Conservation (phyloP, 2,888 invertebrate species). For the Eristalis tenax region DNA sequence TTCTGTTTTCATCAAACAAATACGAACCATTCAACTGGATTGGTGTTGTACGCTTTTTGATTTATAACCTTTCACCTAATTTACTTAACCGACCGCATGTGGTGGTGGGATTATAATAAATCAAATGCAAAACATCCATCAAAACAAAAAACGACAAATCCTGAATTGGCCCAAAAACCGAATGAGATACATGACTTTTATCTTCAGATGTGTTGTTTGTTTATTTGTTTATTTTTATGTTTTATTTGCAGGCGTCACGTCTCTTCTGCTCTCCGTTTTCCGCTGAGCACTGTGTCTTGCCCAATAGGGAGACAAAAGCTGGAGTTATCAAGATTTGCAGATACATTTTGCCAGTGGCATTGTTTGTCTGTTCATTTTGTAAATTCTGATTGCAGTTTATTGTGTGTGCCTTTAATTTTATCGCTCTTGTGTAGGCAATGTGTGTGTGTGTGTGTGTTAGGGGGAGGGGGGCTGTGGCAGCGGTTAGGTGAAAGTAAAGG, state of each 20-base stretch:
- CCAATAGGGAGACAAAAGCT: constrained; percentile 7
- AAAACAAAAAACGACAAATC: not conserved
- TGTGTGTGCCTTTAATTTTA: not conserved
- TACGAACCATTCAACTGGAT: too few relatives aligned
- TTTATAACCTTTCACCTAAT: constrained; percentile 36
- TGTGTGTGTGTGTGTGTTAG: too few relatives aligned
- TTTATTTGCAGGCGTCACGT: not conserved
- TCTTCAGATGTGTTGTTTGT: not conserved
- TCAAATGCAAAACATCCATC: not conserved
- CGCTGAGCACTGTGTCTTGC: not conserved
- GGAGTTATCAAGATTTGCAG: constrained; percentile 35
- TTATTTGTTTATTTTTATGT: not conserved
- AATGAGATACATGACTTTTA: constrained; percentile 23
- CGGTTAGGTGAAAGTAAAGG: constrained; percentile 16
- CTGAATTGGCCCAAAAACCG: constrained; percentile 31
- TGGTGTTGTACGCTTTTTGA: not conserved
- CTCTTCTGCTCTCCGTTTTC: not conserved
- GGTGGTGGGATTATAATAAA: constrained; percentile 3
- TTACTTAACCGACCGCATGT: constrained; percentile 4
- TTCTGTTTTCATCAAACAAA: not conserved
- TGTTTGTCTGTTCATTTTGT: constrained; percentile 1
- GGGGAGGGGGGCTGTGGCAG: too few relatives aligned
- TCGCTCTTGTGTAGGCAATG: not conserved
- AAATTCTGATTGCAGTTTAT: constrained; percentile 24
- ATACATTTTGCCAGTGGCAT: constrained; percentile 31